These are phyloP conservation scores for Litoditis marina DNA, from an alignment of 2,888 invertebrate species.

Conservation along the genomic window DNA sequence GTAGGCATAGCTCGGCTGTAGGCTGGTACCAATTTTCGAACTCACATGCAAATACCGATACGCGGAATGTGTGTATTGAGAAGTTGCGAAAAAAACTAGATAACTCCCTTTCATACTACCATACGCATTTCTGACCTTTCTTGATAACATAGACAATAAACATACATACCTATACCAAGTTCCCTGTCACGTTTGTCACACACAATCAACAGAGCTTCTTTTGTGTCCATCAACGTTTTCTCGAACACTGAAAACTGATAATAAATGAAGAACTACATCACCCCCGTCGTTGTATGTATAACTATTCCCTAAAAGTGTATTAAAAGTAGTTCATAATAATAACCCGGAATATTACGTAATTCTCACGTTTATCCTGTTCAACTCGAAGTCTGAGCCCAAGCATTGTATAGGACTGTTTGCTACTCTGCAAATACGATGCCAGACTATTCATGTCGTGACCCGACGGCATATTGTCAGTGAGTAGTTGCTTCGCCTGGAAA, in stretches of 20 bases:
- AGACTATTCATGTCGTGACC: constrained; percentile 54
- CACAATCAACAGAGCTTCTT: constrained; percentile 54
- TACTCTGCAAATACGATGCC: constrained; percentile 41
- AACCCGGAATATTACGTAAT: background rate
- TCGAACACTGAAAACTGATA: constrained; percentile 45
- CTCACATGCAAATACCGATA: too few relatives aligned
- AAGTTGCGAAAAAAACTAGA: background rate
- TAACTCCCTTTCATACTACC: too few relatives aligned
- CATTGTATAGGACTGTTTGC: constrained; percentile 53
- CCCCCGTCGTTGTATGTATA: background rate
- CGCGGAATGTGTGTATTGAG: too few relatives aligned
- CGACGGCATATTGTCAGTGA: constrained; percentile 52
- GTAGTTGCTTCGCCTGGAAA: constrained; percentile 21
- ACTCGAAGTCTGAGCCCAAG: constrained; percentile 49
- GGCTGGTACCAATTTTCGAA: too few relatives aligned
- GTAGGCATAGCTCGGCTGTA: too few relatives aligned
- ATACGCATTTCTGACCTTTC: too few relatives aligned
- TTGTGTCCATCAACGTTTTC: constrained; percentile 50
- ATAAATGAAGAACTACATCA: background rate
- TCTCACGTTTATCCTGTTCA: constrained; percentile 54
- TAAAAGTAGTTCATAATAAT: constrained; percentile 8
- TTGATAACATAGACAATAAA: too few relatives aligned
- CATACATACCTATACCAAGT: constrained; percentile 55
- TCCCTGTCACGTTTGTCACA: constrained; percentile 55
- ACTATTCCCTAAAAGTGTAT: background rate